Conservation (phyloP, 30 jellyfish, hydroid and myxozoan genomes). For the Aurelia sp. region DNA sequence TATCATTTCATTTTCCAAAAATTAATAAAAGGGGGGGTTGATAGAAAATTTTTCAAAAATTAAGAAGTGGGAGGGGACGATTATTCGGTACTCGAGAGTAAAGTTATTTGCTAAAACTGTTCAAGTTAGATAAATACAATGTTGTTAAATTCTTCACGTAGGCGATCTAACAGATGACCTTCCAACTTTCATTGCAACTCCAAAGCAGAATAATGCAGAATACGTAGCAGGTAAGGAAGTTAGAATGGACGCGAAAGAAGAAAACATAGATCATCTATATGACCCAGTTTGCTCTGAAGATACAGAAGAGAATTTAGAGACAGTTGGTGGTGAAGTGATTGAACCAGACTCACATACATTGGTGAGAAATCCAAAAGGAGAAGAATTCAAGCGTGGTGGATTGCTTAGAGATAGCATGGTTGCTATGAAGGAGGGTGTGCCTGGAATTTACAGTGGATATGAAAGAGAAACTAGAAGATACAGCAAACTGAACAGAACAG, state of each 20-base stretch:
- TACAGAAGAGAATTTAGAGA: constrained; percentile 18
- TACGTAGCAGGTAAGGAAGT: neutral
- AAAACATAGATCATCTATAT: neutral
- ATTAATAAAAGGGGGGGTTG: no score
- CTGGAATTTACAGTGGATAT: constrained; percentile 94
- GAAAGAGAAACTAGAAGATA: constrained; percentile 27
- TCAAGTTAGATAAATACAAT: no score
- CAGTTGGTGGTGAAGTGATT: constrained; percentile 41
- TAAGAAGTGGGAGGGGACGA: no score
- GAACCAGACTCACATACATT: constrained; percentile 39
- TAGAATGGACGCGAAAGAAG: neutral
- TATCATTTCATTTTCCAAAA: no score
- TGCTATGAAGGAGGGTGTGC: constrained; percentile 92
- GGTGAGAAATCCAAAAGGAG: constrained; percentile 15
- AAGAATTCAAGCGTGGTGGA: constrained; percentile 20
- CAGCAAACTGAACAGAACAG: constrained; percentile 46
- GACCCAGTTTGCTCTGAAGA: constrained; percentile 6
- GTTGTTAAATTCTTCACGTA: neutral
- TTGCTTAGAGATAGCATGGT: constrained; percentile 77
- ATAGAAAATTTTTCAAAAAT: no score
- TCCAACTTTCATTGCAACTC: constrained; percentile 18
- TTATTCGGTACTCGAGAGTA: no score
- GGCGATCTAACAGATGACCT: constrained; percentile 50
- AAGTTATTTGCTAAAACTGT: no score
- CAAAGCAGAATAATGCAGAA: neutral